These are phyloP conservation scores for Heteromormyrus szaboi DNA, from an alignment of 2,797 vertebrate species.

Conservation along the genomic window DNA sequence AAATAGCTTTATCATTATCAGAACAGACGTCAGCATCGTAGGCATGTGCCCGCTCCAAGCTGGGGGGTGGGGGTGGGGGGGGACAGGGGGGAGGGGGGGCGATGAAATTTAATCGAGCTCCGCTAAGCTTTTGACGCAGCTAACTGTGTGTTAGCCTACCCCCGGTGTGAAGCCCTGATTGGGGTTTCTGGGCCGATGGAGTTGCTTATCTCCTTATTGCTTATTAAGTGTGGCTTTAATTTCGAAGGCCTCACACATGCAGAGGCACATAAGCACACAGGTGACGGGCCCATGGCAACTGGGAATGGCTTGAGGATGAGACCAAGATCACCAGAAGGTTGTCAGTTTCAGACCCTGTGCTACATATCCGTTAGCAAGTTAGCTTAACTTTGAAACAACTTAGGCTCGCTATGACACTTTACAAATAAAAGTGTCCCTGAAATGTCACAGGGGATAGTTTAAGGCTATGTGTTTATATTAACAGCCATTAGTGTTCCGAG, in stretches of 20 bases:
- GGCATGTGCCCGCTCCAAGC: not conserved
- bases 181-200: not conserved
- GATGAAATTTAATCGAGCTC: conserved; percentile 1
- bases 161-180: not conserved
- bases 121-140: not conserved
- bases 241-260: not conserved
- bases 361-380: not conserved
- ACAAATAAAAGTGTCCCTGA: not conserved
- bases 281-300: not conserved
- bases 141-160: not conserved
- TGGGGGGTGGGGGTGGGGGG: not conserved
- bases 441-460: not conserved
- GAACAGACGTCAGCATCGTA: conserved; percentile 6
- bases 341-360: not conserved
- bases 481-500: not conserved
- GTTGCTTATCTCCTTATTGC: conserved; percentile 6
- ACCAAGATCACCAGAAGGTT: not conserved
- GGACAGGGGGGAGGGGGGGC: too few relatives aligned
- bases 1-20: conserved; percentile 20
- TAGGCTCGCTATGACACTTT: not conserved
- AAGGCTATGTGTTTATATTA: not conserved
- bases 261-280: not conserved
- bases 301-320: not conserved
- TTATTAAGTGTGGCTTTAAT: conserved; percentile 2
- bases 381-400: not conserved